These are phyloP conservation scores for Actenoides hombroni DNA, from an alignment of 2,113 vertebrate genomes.

Conservation along the genomic window DNA sequence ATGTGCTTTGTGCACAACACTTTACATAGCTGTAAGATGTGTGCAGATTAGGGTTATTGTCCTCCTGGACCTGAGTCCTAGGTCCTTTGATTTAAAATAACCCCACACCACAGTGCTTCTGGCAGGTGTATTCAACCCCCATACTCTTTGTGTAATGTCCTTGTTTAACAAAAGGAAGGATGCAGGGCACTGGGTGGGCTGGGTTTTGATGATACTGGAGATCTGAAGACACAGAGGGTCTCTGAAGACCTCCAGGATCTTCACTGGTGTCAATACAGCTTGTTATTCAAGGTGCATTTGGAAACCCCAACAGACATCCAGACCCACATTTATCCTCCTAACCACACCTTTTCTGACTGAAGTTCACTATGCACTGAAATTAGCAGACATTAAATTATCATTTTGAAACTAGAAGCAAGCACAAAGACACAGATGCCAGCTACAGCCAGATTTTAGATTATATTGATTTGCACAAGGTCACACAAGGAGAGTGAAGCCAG, in stretches of 20 bases:
- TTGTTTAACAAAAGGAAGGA: not conserved
- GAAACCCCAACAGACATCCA: not conserved
- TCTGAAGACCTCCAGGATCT: not conserved
- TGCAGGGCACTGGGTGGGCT: not conserved
- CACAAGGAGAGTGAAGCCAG: not conserved
- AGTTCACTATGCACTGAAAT: not conserved
- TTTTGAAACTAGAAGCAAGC: not conserved
- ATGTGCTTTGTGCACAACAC: fast-evolving
- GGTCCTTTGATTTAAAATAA: not conserved
- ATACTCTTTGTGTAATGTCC: not conserved
- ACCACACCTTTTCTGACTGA: not conserved
- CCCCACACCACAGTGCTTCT: not conserved
- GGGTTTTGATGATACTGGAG: not conserved
- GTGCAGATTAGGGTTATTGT: not conserved
- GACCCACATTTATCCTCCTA: not conserved
- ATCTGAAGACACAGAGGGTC: not conserved
- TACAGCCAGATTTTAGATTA: not conserved
- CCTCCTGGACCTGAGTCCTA: not conserved
- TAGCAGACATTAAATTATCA: not conserved
- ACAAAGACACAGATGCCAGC: not conserved
- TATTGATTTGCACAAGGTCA: conserved; percentile 23
- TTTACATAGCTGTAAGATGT: not conserved
- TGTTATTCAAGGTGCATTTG: not conserved
- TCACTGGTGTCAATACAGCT: not conserved
- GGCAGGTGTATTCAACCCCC: not conserved